Percentiles rank a stretch among this genome's conserved stretches.
Evolutionary conservation across 2,113 vertebrate species (phyloP).

Genomic region (Neopipo cinnamomea): DNA sequence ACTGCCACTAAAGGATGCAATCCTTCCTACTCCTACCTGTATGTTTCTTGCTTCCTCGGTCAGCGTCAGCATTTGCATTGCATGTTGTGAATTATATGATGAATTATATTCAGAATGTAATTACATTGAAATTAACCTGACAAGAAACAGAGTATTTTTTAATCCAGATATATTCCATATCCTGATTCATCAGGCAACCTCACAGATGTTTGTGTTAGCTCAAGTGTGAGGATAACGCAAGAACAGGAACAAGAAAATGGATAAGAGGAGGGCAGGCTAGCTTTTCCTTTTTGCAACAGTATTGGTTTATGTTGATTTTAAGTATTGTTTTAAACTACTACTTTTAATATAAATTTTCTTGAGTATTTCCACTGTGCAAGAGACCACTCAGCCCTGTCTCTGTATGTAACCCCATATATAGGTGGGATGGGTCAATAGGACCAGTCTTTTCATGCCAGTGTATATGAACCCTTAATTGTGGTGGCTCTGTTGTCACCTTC

Average conservation of each 20-base stretch:
- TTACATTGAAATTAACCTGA: not conserved
- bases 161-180: not conserved
- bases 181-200: not conserved
- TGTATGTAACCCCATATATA: not conserved
- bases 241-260: not conserved
- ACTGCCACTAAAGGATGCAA: not conserved
- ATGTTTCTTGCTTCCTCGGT: not conserved
- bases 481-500: not conserved
- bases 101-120: slow-evolving; percentile 1
- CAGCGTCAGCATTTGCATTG: not conserved
- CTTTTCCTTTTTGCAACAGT: not conserved
- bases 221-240: not conserved
- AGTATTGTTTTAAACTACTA: not conserved
- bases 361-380: not conserved
- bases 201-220: not conserved
- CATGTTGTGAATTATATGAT: not conserved
- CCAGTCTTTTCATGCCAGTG: not conserved
- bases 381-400: not conserved
- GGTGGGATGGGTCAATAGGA: not conserved
- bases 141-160: not conserved
- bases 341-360: not conserved
- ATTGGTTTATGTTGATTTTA: not conserved
- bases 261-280: not conserved
- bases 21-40: not conserved
- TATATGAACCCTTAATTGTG: not conserved